These are phyloP conservation scores for Hydropsyche tenuis DNA, from an alignment of 1,140 invertebrate genomes.

Conservation along the genomic window DNA sequence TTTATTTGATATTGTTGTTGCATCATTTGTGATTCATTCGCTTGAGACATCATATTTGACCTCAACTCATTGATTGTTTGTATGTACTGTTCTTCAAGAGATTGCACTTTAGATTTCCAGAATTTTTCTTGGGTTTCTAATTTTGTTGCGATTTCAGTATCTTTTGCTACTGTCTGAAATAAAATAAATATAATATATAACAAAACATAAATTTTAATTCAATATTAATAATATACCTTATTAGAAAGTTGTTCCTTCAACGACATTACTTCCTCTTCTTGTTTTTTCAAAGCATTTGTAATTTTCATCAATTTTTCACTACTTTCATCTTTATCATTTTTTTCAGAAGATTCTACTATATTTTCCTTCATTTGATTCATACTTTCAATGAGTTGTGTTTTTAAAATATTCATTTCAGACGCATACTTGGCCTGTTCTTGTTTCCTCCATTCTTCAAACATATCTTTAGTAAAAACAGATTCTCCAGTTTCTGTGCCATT, in stretches of 20 bases:
- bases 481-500: slow-evolving; percentile 50
- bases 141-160: slow-evolving; percentile 57
- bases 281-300: slow-evolving; percentile 52
- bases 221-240: slow-evolving; percentile 33
- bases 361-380: slow-evolving; percentile 47
- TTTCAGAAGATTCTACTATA: slow-evolving; percentile 14
- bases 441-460: slow-evolving; percentile 59
- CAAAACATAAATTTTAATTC: slow-evolving; percentile 23
- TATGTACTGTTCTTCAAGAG: slow-evolving; percentile 56
- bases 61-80: slow-evolving; percentile 57
- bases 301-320: slow-evolving; percentile 46
- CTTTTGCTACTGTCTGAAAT: slow-evolving; percentile 52
- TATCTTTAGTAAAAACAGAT: slow-evolving; percentile 52
- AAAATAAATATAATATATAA: slow-evolving; percentile 27
- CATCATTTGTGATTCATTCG: slow-evolving; percentile 50
- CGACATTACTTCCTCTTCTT: slow-evolving; percentile 55
- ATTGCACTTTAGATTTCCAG: slow-evolving; percentile 58
- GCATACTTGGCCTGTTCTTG: slow-evolving; percentile 59
- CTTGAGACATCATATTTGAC: slow-evolving; percentile 47
- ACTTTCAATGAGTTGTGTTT: slow-evolving; percentile 52
- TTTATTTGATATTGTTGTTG: slow-evolving; percentile 56
- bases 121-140: slow-evolving; percentile 56
- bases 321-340: slow-evolving; percentile 46
- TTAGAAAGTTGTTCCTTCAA: slow-evolving; percentile 53
- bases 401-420: slow-evolving; percentile 57